Percentiles rank a stretch among this genome's conserved stretches.
phyloP scores from a whole-genome alignment of 1,140 invertebrate species.

The Eurosta solidaginis region DNA sequence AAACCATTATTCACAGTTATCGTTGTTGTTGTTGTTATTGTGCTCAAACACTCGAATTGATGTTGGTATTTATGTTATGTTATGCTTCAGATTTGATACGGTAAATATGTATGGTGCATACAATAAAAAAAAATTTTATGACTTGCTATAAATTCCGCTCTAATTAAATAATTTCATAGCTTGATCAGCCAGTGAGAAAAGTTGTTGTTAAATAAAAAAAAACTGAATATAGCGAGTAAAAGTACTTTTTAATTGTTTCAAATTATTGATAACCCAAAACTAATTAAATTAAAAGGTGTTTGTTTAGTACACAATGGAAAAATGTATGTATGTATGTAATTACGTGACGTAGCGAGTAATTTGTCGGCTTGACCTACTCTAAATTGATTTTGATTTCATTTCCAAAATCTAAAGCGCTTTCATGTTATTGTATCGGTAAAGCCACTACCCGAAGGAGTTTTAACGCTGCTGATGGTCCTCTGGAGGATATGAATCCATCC shows the following conservation, averaged over 20 bases:
- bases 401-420: too few relatives aligned
- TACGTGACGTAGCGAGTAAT: too few relatives aligned
- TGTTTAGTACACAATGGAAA: too few relatives aligned
- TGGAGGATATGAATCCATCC: too few relatives aligned
- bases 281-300: neutral
- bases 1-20: neutral
- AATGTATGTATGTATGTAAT: too few relatives aligned
- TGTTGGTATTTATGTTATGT: neutral
- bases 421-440: too few relatives aligned
- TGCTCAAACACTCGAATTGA: neutral
- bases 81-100: neutral
- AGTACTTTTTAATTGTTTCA: neutral
- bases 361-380: too few relatives aligned
- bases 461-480: too few relatives aligned
- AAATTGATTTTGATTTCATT: too few relatives aligned
- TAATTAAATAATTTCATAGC: neutral
- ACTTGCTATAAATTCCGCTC: neutral
- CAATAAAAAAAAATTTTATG: neutral
- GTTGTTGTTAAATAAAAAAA: too few relatives aligned
- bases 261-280: neutral
- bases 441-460: too few relatives aligned
- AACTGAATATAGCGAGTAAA: too few relatives aligned
- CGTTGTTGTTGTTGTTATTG: neutral
- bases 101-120: neutral
- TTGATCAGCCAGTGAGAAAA: neutral